Evolutionary conservation across 2,797 vertebrate genomes (phyloP).

Genomic region (Tokudaia tokunoshimensis): DNA sequence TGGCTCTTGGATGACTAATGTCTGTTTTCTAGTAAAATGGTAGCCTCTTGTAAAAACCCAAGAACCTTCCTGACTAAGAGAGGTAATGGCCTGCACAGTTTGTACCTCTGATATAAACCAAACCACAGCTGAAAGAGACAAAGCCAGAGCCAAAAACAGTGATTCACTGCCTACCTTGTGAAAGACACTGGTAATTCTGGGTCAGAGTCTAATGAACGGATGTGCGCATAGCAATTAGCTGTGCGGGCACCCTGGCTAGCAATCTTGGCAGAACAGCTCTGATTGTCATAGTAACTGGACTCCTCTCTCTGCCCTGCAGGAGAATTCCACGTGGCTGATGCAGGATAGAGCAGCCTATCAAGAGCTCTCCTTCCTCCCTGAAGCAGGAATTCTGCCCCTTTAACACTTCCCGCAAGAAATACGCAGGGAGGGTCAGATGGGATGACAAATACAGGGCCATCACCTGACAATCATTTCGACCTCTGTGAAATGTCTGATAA

Average conservation of each 20-base stretch:
- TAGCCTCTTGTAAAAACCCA: neutral
- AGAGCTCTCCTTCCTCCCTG: neutral
- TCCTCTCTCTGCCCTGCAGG: slow-evolving; percentile 6
- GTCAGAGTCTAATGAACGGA: slow-evolving; percentile 75
- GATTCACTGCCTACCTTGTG: slow-evolving; percentile 68
- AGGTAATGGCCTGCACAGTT: slow-evolving; percentile 27
- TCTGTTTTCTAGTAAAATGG: slow-evolving; percentile 27
- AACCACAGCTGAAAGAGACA: slow-evolving; percentile 51
- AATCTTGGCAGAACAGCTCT: slow-evolving; percentile 75
- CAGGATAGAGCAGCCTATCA: neutral
- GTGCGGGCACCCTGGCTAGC: slow-evolving; percentile 47
- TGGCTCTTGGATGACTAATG: neutral
- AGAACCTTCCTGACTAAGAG: slow-evolving; percentile 42
- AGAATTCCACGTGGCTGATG: slow-evolving; percentile 52
- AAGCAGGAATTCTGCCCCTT: neutral
- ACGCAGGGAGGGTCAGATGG: neutral
- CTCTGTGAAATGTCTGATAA: slow-evolving; percentile 27
- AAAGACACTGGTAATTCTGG: slow-evolving; percentile 72
- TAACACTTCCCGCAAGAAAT: neutral
- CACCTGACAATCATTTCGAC: neutral
- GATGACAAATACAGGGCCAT: neutral
- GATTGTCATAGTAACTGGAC: slow-evolving; percentile 75
- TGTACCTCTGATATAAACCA: slow-evolving; percentile 57
- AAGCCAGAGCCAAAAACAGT: slow-evolving; percentile 20
- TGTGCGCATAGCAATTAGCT: slow-evolving; percentile 76